Base-by-base conservation (phyloP, 2,113 vertebrate species). In the Catagonus wagneri region DNA sequence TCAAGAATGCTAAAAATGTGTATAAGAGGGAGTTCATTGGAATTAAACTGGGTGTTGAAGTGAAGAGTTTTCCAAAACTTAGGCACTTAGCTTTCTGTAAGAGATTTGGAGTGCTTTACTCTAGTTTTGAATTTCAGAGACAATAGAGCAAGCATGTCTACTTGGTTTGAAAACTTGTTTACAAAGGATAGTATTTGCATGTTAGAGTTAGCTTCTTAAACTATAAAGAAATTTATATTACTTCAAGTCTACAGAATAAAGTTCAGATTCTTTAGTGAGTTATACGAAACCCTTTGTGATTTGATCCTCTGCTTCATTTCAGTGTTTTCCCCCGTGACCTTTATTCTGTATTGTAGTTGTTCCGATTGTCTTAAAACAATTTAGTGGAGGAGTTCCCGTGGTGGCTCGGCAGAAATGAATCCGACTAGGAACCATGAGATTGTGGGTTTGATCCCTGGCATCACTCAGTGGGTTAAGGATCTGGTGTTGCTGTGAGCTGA, bases 91-190 rank as follows among this genome's bases (percentile, higher is more conserved):
- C 14, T 36, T 16, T 92, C 15, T 86, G 4, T 13, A 23, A 56
- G 60, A 90, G 16, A 81, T 69, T 72, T 0, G 19, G 36, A 75
- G 32, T 80, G 50, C 34, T 85, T 68, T 54, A 12, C 54, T 56
- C 29, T 88, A 7, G 36, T 89, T 92, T 78, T 36, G 54, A 60
- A 60, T 95, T 61, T 0, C 22, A 94, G 14, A 85, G 29, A 32
- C 25, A 94, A 17, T 96, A 75, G 79, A 93, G 17, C 29, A n/a
- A 93, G 17, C 29, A n/a, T 52, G 2, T 74, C 25, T 93, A 36
- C 44, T 86, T 76, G 29, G 58, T 75, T 65, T 16, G 44, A 17
- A 94, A 93, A 61, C 52, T 81, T 54, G 56, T 92, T 92, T 34
- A 54, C 63, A 83, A 93, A 71, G 50, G 16, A 58, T 65, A 39